phyloP scores from a whole-genome alignment of 2,113 vertebrate species.

The Eidolon helvum region DNA sequence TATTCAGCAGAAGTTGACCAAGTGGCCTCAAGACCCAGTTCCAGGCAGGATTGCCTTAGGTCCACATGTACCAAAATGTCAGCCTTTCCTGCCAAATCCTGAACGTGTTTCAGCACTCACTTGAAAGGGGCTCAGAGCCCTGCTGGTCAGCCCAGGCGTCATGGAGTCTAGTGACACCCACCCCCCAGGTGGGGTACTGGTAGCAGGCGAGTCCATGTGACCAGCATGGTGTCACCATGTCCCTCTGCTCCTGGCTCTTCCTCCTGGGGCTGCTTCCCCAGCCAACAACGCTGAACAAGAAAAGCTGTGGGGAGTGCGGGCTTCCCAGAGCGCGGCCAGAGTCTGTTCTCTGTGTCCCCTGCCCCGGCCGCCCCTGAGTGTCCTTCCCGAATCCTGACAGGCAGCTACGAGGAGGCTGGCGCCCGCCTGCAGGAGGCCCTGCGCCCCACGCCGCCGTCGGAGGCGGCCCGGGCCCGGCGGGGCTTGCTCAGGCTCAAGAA shows the following conservation, averaged over 20 bases:
- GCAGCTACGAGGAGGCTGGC: conserved; percentile 82
- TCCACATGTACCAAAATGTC: accelerated
- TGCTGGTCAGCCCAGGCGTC: background rate
- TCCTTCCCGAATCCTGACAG: conserved; percentile 56
- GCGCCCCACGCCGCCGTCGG: conserved; percentile 60
- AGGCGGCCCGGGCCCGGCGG: conserved; percentile 83
- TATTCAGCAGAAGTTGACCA: accelerated
- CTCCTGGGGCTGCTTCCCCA: background rate
- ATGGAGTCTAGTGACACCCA: background rate
- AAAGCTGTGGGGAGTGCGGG: background rate
- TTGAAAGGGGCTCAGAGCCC: background rate
- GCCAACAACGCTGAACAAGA: background rate
- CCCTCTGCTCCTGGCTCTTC: background rate
- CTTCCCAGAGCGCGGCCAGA: accelerated
- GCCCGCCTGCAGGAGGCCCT: conserved; percentile 85
- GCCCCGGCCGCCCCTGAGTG: background rate
- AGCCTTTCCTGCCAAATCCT: background rate
- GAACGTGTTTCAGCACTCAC: background rate
- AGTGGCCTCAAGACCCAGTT: background rate
- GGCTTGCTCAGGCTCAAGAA: conserved; percentile 89
- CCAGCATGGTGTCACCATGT: background rate
- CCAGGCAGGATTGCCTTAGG: background rate
- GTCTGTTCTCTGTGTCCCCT: no score
- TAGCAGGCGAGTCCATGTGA: background rate
- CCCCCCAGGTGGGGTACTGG: accelerated